phyloP scores from a whole-genome alignment of 2,113 vertebrate genomes.

The Astatoreochromis straeleni region DNA sequence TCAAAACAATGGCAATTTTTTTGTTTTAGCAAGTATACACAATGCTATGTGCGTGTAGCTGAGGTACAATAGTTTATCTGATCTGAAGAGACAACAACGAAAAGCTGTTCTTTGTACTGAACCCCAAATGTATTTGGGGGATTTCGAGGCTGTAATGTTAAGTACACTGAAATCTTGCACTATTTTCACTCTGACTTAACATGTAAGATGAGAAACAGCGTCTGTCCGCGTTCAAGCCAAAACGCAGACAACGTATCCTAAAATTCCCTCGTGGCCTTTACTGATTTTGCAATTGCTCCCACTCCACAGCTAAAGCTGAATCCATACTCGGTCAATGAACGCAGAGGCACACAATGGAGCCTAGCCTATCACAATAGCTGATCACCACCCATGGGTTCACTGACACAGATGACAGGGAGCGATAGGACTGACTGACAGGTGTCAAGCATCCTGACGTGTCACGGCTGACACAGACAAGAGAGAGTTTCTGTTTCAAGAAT shows the following conservation, averaged over 20 bases:
- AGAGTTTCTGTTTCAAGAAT: neutral
- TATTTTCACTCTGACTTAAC: neutral
- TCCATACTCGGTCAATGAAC: conserved; percentile 58
- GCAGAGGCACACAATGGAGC: conserved; percentile 19
- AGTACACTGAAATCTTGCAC: neutral
- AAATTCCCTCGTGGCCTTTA: conserved; percentile 24
- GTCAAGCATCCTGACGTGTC: conserved; percentile 21
- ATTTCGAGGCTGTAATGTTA: neutral
- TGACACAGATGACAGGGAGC: conserved; percentile 21
- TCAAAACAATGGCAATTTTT: neutral
- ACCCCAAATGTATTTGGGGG: neutral
- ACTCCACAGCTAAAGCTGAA: conserved; percentile 30
- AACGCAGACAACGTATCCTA: conserved; percentile 3
- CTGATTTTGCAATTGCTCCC: conserved; percentile 53
- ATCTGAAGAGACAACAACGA: neutral
- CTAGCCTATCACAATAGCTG: conserved; percentile 42
- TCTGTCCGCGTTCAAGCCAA: neutral
- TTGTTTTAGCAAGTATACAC: fast-evolving
- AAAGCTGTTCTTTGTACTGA: neutral
- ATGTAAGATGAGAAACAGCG: neutral
- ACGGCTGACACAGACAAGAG: neutral
- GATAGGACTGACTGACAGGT: conserved; percentile 47
- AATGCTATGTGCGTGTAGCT: neutral
- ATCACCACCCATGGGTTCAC: conserved; percentile 12
- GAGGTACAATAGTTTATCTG: neutral